phyloP scores from a whole-genome alignment of 2,113 vertebrate species.

The Cavia porcellus region DNA sequence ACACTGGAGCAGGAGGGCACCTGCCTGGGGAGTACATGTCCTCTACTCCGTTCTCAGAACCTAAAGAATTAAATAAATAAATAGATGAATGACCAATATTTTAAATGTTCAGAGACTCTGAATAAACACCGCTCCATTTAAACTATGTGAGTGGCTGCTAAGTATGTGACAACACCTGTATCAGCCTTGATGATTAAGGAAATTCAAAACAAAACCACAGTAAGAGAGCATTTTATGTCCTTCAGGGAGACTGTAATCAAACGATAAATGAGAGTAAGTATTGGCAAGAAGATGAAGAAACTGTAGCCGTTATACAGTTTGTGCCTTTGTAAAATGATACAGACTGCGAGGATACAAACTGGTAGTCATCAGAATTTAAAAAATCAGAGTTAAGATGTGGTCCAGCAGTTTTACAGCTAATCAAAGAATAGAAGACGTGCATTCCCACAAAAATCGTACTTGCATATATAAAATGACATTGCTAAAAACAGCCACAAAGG shows the following conservation, averaged over 20 bases:
- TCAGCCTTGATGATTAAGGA: background rate
- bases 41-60: no score
- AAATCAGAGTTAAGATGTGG: no score
- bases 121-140: background rate
- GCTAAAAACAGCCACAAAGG: background rate
- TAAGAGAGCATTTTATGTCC: background rate
- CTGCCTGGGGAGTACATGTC: no score
- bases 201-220: background rate
- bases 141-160: background rate
- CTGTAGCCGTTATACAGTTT: background rate
- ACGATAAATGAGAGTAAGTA: background rate
- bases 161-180: background rate
- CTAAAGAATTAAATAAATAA: no score
- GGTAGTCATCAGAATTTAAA: background rate
- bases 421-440: background rate
- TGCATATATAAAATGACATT: background rate
- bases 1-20: no score
- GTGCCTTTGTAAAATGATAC: no score
- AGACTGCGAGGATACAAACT: background rate
- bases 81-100: no score
- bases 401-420: background rate
- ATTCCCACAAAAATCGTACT: no score
- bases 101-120: background rate
- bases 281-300: background rate
- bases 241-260: background rate